phyloP scores from a whole-genome alignment of 2,113 vertebrate genomes.

The Bubo scandiacus region DNA sequence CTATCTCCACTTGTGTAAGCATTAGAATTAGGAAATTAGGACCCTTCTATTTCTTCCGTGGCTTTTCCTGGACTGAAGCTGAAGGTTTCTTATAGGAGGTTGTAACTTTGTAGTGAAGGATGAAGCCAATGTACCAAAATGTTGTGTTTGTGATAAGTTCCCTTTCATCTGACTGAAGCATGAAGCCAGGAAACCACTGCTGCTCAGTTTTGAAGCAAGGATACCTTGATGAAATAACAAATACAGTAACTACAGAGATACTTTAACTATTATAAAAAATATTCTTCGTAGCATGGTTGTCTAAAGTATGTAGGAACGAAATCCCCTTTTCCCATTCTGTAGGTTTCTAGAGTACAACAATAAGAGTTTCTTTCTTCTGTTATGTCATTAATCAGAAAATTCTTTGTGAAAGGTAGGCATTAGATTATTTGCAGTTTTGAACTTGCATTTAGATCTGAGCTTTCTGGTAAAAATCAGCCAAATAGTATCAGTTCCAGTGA shows the following conservation, averaged over 20 bases:
- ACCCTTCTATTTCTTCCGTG: background rate
- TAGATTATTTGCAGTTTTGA: background rate
- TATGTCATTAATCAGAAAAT: background rate
- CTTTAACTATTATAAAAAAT: background rate
- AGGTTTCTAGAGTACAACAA: background rate
- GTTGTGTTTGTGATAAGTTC: background rate
- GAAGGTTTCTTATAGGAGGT: background rate
- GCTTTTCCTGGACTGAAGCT: background rate
- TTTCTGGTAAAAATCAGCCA: background rate
- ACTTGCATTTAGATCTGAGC: background rate
- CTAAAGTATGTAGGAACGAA: background rate
- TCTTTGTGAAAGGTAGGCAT: background rate
- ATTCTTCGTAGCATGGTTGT: background rate
- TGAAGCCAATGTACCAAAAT: background rate
- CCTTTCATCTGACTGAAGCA: background rate
- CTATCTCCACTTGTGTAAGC: background rate
- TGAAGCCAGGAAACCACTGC: background rate
- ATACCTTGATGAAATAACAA: background rate
- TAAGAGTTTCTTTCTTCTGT: background rate
- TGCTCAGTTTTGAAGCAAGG: background rate
- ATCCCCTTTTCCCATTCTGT: background rate
- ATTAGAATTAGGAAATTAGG: background rate
- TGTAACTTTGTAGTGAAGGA: background rate
- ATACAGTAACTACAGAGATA: background rate
- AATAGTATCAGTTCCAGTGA: background rate